A percentile compares a stretch with the other conserved stretches of the same genome.
Conservation (phyloP, 2,888 invertebrate species). For the Mystacides longicornis region DNA sequence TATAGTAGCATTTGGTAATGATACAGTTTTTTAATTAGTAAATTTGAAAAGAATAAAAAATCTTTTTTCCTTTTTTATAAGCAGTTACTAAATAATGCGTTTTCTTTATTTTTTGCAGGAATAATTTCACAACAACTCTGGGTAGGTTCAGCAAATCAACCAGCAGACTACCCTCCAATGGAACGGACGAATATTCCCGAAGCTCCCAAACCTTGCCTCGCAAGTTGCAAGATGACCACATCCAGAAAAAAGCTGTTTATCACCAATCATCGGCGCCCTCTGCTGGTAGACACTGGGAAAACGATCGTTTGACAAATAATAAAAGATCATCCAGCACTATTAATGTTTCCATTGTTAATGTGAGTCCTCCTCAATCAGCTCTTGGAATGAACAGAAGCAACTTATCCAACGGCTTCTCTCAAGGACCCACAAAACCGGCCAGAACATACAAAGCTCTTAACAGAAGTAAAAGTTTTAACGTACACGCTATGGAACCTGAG, state of each 20-base stretch:
- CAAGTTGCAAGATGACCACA: constrained; percentile 48
- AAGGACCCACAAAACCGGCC: constrained; percentile 71
- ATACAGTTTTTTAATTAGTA: too few relatives aligned
- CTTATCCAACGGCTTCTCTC: constrained; percentile 38
- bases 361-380: constrained; percentile 36
- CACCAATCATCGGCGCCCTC: constrained; percentile 34
- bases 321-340: constrained; percentile 55
- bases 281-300: constrained; percentile 43
- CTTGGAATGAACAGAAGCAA: constrained; percentile 30
- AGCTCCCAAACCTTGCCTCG: constrained; percentile 73
- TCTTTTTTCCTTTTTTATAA: too few relatives aligned
- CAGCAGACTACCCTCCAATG: constrained; percentile 55
- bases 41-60: too few relatives aligned
- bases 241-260: constrained; percentile 37
- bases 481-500: constrained; percentile 53
- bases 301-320: constrained; percentile 42
- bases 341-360: constrained; percentile 58
- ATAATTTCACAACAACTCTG: constrained; percentile 64
- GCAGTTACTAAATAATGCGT: constrained; percentile 3
- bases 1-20: too few relatives aligned
- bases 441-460: constrained; percentile 70
- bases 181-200: constrained; percentile 49
- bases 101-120: constrained; percentile 50
- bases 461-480: constrained; percentile 80
- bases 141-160: constrained; percentile 80